phyloP scores from a whole-genome alignment of 2,797 vertebrate genomes.

The Falco biarmicus region DNA sequence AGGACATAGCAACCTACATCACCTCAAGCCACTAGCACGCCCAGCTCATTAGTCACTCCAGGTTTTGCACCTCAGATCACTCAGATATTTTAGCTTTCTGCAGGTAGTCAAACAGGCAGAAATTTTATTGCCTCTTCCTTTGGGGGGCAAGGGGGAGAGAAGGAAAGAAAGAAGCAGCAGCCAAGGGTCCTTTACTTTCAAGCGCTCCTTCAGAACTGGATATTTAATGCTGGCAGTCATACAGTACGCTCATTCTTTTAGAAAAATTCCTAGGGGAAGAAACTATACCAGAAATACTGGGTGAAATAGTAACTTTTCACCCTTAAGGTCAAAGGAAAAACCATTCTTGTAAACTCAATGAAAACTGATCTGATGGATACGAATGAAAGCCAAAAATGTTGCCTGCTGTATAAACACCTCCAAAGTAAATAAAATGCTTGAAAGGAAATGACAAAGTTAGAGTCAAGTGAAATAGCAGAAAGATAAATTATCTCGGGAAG shows the following conservation, averaged over 20 bases:
- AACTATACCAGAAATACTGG: slow-evolving; percentile 22
- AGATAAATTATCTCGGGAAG: slow-evolving; percentile 51
- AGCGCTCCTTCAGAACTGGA: slow-evolving; percentile 6
- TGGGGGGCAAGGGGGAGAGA: not conserved
- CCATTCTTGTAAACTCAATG: not conserved
- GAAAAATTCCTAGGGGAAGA: slow-evolving; percentile 30
- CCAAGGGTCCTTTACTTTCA: slow-evolving; percentile 43
- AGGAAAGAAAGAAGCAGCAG: not conserved
- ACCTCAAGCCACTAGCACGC: not conserved
- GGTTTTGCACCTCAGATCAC: not conserved
- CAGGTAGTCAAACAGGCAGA: not conserved
- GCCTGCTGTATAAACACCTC: slow-evolving; percentile 10
- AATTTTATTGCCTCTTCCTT: slow-evolving; percentile 15
- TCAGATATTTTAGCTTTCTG: not conserved
- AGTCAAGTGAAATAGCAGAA: slow-evolving; percentile 38
- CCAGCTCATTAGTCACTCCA: not conserved
- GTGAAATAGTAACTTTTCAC: slow-evolving; percentile 56
- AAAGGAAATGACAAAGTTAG: slow-evolving; percentile 49
- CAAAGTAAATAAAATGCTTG: slow-evolving; percentile 52
- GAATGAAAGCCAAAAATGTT: not conserved
- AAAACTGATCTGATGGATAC: not conserved
- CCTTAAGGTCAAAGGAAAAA: slow-evolving; percentile 46
- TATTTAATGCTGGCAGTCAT: slow-evolving; percentile 49
- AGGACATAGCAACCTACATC: not conserved
- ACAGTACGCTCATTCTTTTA: slow-evolving; percentile 15